Evolutionary conservation across 1,140 invertebrate genomes (phyloP), one percentile per base, ranked within the genome.

Genomic region (Cephus cinctus): DNA sequence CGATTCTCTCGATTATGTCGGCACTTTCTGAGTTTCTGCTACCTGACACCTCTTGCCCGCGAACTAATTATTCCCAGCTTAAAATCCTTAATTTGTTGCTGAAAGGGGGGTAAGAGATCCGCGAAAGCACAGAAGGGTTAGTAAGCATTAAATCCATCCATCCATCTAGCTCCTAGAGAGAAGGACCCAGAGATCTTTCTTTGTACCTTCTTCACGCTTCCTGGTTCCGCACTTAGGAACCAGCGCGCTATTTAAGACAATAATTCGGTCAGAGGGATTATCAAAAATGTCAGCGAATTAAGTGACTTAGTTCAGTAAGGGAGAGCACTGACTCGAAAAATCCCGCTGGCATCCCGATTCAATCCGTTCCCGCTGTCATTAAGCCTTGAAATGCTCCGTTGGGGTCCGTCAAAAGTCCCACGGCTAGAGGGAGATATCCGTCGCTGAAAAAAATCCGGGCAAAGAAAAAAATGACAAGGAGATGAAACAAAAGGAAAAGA

Each of bases 31-130:
- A 42, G 43, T 40, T 52, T 57, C 32, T 48, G 44, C 52, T 31
- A 51, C 52, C 43, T 58, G 56, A 63, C 59, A 58, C 60, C 59
- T 52, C 34, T 11, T 11, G 52, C 52, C 54, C 52, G 43, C 31
- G 44, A 58, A 59, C 55, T 63, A 63, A 63, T 63, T 63, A 61
- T 53, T 61, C 59, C 57, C 53, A 53, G 59, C 60, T 61, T 61
- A 63, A 63, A 59, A 59, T 61, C 56, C 49, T 61, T 59, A 63
- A 63, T 63, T 58, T 56, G 54, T 61, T 54, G 46, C 49, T 50
- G 44, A 56, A 61, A 56, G 50, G 32, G 34, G 21, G 42, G 15
- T 8, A 41, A 42, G n/a, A n/a, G n/a, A n/a, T n/a, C n/a, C n/a
- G n/a, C n/a, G n/a, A n/a, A n/a, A n/a, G n/a, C n/a, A n/a, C n/a